phyloP scores from a whole-genome alignment of 2,113 vertebrate genomes.

The Heteronetta atricapilla region DNA sequence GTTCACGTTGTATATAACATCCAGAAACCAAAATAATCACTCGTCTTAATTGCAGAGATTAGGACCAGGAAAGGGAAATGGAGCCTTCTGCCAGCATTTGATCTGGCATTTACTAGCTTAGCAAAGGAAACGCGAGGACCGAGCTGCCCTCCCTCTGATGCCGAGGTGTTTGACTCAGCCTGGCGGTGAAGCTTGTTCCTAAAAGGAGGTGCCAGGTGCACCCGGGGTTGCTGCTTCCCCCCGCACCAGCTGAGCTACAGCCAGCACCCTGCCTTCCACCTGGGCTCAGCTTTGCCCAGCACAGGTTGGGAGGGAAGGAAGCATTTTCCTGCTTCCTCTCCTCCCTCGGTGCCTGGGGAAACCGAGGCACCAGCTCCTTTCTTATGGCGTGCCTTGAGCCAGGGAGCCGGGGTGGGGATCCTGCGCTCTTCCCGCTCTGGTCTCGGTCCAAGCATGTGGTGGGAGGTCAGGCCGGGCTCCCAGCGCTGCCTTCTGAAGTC shows the following conservation, averaged over 20 bases:
- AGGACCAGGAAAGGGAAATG: conserved; percentile 6
- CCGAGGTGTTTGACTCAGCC: not conserved
- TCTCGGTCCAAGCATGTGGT: not conserved
- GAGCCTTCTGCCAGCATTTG: not conserved
- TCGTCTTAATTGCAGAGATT: not conserved
- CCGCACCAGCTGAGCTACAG: not conserved
- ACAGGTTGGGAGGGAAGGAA: not conserved
- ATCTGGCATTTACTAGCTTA: conserved; percentile 17
- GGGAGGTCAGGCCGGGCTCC: not conserved
- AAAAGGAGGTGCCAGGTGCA: not conserved
- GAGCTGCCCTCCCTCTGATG: not conserved
- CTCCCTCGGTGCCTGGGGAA: not conserved
- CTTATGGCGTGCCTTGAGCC: fast-evolving
- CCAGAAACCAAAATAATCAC: conserved; percentile 28
- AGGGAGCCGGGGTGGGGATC: not conserved
- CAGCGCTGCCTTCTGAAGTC: not conserved
- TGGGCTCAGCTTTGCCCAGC: not conserved
- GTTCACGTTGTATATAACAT: not conserved
- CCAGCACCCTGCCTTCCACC: not conserved
- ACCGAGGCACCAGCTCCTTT: not conserved
- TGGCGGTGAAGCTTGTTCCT: not conserved
- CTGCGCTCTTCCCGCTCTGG: not conserved
- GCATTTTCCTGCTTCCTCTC: not conserved
- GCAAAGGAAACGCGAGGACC: not conserved
- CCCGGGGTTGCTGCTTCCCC: not conserved